Percentiles rank a stretch among this genome's conserved stretches.
Conservation (phyloP, 2,888 invertebrate genomes). For the Balanococcus diminutus region DNA sequence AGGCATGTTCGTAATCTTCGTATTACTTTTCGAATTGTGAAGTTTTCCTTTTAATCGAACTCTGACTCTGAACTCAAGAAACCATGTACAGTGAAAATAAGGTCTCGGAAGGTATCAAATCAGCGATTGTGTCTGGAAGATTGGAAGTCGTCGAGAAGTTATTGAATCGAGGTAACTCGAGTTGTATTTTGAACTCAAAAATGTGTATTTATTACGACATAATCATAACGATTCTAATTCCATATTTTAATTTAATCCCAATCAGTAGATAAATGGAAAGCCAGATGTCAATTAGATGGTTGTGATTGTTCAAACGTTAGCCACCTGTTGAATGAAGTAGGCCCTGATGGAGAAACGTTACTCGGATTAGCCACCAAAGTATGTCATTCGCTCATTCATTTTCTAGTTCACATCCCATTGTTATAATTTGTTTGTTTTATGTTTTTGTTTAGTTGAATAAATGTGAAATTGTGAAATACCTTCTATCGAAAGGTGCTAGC, state of each 20-base stretch:
- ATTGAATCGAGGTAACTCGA: constrained; percentile 9
- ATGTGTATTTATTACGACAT: neutral
- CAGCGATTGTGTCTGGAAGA: constrained; percentile 21
- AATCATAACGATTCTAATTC: neutral
- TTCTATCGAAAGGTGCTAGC: constrained; percentile 68
- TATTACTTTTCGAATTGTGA: neutral
- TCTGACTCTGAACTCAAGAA: too few relatives aligned
- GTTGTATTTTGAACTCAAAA: neutral
- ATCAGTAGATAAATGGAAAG: constrained; percentile 32
- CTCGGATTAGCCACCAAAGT: constrained; percentile 8
- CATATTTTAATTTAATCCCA: neutral
- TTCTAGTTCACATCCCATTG: neutral
- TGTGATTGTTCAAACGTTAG: constrained; percentile 28
- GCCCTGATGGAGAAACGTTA: constrained; percentile 12
- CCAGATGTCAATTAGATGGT: constrained; percentile 13
- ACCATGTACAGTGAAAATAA: constrained; percentile 24
- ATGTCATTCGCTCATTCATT: neutral
- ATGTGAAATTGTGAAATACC: constrained; percentile 66
- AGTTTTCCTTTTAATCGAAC: neutral
- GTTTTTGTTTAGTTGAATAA: constrained; percentile 63
- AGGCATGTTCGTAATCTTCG: neutral
- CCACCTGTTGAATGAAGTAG: constrained; percentile 17
- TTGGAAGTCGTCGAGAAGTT: constrained; percentile 14
- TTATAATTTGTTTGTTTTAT: constrained; percentile 52
- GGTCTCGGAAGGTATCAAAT: neutral